Conservation (phyloP, 2,797 vertebrate species). For the Chelon labrosus region DNA sequence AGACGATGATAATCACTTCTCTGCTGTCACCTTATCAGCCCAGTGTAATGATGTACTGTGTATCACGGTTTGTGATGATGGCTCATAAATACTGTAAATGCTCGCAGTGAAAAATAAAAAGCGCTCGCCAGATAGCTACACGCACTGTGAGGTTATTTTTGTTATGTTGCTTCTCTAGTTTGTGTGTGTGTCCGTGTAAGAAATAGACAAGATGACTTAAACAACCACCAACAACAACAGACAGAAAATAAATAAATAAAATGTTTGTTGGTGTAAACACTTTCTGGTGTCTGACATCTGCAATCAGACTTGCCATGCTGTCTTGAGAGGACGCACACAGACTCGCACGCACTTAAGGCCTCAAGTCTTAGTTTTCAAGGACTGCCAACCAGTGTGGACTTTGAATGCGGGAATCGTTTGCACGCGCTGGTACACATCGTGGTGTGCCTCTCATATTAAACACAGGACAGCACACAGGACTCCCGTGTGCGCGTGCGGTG, state of each 20-base stretch:
- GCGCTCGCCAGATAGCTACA: no score
- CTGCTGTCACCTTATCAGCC: neutral
- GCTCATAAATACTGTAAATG: conserved; percentile 1
- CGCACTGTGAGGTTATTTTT: no score
- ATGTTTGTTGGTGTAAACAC: conserved; percentile 38
- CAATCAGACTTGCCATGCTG: conserved; percentile 16
- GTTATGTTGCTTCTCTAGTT: no score
- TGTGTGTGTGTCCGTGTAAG: neutral
- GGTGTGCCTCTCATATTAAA: no score
- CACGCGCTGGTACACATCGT: no score
- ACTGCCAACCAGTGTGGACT: no score
- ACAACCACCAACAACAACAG: conserved; percentile 15
- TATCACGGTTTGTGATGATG: neutral
- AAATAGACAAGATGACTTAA: conserved; percentile 22
- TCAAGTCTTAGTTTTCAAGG: no score
- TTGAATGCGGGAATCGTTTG: no score
- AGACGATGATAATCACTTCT: neutral
- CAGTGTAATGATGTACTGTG: neutral
- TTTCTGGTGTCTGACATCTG: conserved; percentile 10
- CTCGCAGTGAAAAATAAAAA: neutral
- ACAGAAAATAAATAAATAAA: conserved; percentile 6
- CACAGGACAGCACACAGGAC: no score
- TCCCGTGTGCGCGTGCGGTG: no score
- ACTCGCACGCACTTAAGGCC: no score
- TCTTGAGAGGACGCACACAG: neutral